Base-by-base conservation (phyloP, 1,140 invertebrate species). In the Tyrophagus putrescentiae region DNA sequence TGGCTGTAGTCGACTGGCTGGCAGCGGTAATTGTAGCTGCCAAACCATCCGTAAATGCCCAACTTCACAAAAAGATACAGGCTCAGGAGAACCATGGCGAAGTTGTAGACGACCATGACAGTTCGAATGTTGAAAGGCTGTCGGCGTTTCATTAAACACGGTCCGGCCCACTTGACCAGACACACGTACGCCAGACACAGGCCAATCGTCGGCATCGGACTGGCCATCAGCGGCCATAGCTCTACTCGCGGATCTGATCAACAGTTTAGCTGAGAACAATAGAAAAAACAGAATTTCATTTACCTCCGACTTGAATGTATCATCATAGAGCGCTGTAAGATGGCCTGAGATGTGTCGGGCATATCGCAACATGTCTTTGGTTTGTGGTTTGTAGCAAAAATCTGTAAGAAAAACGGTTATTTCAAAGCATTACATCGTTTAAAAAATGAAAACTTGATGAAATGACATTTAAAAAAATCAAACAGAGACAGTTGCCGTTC, bases 211-310 rank as follows among this genome's bases (percentile, higher is more conserved):
- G 91, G 91, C 66, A 84, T 76, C 27, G 89, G 89, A 62, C 85
- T 85, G 56, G 81, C 82, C 84, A 94, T 91, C 77, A 96, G 80
- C 13, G 82, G 74, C 87, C 89, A 95, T 68, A 83, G 80, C 63
- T 82, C 83, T 33, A 95, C 87, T 61, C 93, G 78, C 25, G 84
- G 83, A 81, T 94, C 90, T 90, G 76, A 9, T 70, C 64, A 27
- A 69, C 63, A 60, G 60, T 9, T 61, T 25, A 62, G 28, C 13
- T 39, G 13, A 13, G 13, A 39, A 13, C 21, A 39, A 39, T 39
- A 21, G 13, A 29, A 18, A 5, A 11, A 52, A 34, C 9, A 60
- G 13, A 13, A 39, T 48, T 13, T 7, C 45, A 48, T 29, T 48
- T 48, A 48, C 45, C 45, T 7, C 45, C 45, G 45, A 7, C 31